phyloP scores from a whole-genome alignment of 1,140 invertebrate genomes.

The Luehdorfia chinensis region DNA sequence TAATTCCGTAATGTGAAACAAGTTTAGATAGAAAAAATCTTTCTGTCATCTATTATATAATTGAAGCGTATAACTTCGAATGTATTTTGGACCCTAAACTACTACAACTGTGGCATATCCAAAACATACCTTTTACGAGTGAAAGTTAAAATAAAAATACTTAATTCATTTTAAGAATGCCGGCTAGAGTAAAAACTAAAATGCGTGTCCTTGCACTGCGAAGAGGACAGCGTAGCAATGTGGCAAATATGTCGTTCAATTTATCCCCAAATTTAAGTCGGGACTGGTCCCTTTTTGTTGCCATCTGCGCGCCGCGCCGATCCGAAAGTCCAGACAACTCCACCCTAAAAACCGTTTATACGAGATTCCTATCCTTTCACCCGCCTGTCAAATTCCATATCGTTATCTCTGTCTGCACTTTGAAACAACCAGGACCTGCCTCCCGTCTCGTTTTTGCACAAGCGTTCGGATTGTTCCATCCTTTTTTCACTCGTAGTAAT shows the following conservation, averaged over 20 bases:
- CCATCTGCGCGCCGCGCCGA: constrained; percentile 63
- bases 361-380: constrained; percentile 61
- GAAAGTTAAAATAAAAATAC: constrained; percentile 3
- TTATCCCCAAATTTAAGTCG: constrained; percentile 72
- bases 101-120: too few species aligned
- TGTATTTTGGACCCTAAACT: too few species aligned
- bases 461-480: constrained; percentile 53
- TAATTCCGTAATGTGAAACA: constrained; percentile 58
- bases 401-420: constrained; percentile 60
- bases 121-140: too few species aligned
- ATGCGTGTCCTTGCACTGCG: constrained; percentile 22
- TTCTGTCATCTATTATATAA: neutral
- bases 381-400: constrained; percentile 51
- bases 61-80: too few species aligned
- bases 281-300: constrained; percentile 73
- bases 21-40: constrained; percentile 40
- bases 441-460: constrained; percentile 65
- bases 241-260: constrained; percentile 74
- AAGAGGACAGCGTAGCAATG: constrained; percentile 47
- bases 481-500: constrained; percentile 64
- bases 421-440: constrained; percentile 61
- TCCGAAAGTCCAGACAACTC: constrained; percentile 71
- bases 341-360: constrained; percentile 74
- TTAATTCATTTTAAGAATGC: constrained; percentile 7
- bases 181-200: constrained; percentile 17